phyloP scores from a whole-genome alignment of 2,888 invertebrate species.

The Chironomus riparius region DNA sequence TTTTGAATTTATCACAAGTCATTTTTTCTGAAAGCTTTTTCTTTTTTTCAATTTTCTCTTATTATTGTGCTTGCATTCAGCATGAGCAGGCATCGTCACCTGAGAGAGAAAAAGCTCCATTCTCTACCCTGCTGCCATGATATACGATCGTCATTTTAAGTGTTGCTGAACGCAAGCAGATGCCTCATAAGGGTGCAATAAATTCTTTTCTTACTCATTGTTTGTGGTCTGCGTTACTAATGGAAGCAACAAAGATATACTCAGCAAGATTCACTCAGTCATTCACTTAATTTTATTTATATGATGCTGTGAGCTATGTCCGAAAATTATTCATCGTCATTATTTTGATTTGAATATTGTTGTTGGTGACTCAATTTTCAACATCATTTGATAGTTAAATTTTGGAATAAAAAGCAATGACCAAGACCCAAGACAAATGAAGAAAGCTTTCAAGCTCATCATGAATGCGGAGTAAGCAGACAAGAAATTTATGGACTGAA shows the following conservation, averaged over 20 bases:
- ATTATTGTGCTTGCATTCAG: not conserved
- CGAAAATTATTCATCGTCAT: not conserved
- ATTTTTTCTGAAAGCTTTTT: not conserved
- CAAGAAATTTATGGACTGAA: not conserved
- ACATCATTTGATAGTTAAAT: not conserved
- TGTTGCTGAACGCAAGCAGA: not conserved
- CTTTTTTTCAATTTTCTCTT: not conserved
- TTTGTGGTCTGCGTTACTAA: too few species aligned
- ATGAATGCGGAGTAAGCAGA: not conserved
- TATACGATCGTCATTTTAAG: too few species aligned
- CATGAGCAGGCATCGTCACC: not conserved
- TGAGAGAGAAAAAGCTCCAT: not conserved
- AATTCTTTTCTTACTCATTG: not conserved
- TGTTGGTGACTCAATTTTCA: not conserved
- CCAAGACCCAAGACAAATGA: too few species aligned
- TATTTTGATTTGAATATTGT: not conserved
- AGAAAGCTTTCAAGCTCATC: too few species aligned
- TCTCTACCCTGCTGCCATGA: too few species aligned
- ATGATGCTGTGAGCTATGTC: too few species aligned
- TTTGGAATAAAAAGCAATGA: not conserved
- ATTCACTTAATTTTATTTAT: not conserved
- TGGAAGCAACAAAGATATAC: not conserved
- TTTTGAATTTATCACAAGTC: not conserved
- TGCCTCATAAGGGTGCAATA: not conserved
- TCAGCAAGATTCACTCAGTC: not conserved